Evolutionary conservation across 37 sponge, comb jelly and placozoan species (phyloP).

Genomic region (Beroe ovata): DNA sequence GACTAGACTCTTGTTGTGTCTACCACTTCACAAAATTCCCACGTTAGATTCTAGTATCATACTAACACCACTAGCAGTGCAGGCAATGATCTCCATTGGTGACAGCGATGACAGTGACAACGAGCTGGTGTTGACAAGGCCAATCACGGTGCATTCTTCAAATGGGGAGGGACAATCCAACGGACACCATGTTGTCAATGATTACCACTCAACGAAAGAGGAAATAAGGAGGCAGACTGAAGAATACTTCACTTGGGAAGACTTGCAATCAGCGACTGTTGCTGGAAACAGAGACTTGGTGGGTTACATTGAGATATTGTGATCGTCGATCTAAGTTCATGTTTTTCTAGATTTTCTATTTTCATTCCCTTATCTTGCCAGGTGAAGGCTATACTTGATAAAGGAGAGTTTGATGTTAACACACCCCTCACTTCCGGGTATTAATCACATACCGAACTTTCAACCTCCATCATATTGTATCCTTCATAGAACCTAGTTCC

Average conservation of each 20-base stretch:
- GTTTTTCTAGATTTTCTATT: too few relatives aligned
- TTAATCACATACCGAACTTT: too few relatives aligned
- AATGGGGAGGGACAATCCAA: neutral
- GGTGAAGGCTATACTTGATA: slow-evolving; percentile 20
- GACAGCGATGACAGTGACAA: slow-evolving; percentile 44
- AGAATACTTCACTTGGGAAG: slow-evolving; percentile 30
- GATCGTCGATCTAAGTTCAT: too few relatives aligned
- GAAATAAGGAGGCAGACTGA: slow-evolving; percentile 5
- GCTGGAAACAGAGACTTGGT: slow-evolving; percentile 1
- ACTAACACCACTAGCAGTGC: neutral
- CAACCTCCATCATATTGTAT: too few relatives aligned
- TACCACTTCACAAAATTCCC: too few relatives aligned
- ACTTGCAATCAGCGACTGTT: slow-evolving; percentile 7
- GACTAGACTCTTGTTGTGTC: too few relatives aligned
- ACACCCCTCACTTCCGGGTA: slow-evolving; percentile 30
- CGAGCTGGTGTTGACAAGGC: neutral
- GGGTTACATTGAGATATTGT: too few relatives aligned
- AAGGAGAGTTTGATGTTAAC: slow-evolving; percentile 22
- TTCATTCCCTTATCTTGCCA: too few relatives aligned
- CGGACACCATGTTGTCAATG: neutral
- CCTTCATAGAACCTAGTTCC: too few relatives aligned
- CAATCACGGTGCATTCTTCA: neutral
- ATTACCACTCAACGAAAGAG: neutral
- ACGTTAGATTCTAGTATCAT: too few relatives aligned
- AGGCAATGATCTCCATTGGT: slow-evolving; percentile 29